Evolutionary conservation across 2,113 vertebrate genomes (phyloP).

Genomic region (Gallinago jamesoni): DNA sequence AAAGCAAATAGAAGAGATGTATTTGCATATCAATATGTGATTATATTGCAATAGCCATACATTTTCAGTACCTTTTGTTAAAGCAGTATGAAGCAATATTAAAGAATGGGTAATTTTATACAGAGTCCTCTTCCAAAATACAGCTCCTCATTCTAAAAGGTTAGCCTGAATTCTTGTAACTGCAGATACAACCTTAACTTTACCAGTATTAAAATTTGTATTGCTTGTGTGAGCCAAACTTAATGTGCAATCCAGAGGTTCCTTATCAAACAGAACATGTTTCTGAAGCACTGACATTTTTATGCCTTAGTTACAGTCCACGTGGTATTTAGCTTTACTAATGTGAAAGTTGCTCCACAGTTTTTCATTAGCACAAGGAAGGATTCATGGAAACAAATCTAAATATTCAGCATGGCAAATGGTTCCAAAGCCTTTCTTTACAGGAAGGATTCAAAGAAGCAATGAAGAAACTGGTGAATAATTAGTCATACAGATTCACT

Average conservation of each 20-base stretch:
- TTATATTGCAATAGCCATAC: not conserved
- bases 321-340: not conserved
- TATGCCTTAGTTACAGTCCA: not conserved
- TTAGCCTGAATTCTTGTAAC: not conserved
- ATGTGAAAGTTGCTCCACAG: not conserved
- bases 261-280: not conserved
- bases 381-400: not conserved
- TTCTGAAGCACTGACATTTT: not conserved
- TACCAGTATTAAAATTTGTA: not conserved
- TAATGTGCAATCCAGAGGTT: not conserved
- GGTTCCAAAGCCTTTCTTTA: not conserved
- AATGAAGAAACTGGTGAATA: not conserved
- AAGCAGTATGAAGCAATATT: not conserved
- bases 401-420: not conserved
- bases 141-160: not conserved
- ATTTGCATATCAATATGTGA: conserved; percentile 3
- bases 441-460: not conserved
- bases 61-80: conserved; percentile 10
- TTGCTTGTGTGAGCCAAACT: not conserved
- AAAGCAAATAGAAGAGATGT: not conserved
- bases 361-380: not conserved
- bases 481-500: not conserved
- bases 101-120: not conserved
- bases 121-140: not conserved
- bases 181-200: not conserved